These are phyloP conservation scores for Varanus salvator DNA, from an alignment of 2,113 vertebrate species.

Conservation along the genomic window DNA sequence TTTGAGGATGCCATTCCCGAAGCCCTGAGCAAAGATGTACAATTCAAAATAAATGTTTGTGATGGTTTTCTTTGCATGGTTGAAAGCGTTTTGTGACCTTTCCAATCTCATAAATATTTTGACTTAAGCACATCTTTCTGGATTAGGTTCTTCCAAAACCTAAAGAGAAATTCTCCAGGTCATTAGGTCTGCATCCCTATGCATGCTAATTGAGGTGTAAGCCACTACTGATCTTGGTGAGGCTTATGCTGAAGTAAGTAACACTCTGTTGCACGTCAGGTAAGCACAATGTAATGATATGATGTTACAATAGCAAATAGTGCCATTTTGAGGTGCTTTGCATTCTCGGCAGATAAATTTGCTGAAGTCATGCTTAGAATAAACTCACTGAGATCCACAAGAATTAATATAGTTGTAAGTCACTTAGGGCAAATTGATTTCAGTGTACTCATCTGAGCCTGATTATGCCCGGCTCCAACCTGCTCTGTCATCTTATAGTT, in stretches of 20 bases:
- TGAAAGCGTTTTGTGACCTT: constrained; percentile 50
- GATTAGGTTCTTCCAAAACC: constrained; percentile 27
- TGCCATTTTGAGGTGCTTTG: not conserved
- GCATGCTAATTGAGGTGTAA: not conserved
- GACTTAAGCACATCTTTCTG: not conserved
- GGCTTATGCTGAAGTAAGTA: not conserved
- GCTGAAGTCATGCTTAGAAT: constrained; percentile 6
- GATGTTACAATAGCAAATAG: constrained; percentile 9
- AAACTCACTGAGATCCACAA: too few species aligned
- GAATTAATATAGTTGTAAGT: too few species aligned
- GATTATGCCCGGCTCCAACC: too few species aligned
- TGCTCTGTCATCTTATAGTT: too few species aligned
- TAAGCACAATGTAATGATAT: not conserved
- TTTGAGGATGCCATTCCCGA: not conserved
- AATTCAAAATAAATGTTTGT: constrained; percentile 58
- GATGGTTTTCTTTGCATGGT: constrained; percentile 29
- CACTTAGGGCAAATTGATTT: too few species aligned
- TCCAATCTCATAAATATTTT: constrained; percentile 20
- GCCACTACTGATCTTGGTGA: not conserved
- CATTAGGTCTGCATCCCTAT: not conserved
- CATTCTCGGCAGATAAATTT: not conserved
- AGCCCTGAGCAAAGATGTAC: constrained; percentile 29
- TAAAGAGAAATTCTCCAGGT: constrained; percentile 20
- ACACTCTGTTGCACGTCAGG: not conserved
- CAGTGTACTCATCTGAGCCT: too few species aligned